Percentiles rank a stretch among this genome's conserved stretches.
Conservation (phyloP, 2,113 vertebrate species). For the Holacanthus passer region DNA sequence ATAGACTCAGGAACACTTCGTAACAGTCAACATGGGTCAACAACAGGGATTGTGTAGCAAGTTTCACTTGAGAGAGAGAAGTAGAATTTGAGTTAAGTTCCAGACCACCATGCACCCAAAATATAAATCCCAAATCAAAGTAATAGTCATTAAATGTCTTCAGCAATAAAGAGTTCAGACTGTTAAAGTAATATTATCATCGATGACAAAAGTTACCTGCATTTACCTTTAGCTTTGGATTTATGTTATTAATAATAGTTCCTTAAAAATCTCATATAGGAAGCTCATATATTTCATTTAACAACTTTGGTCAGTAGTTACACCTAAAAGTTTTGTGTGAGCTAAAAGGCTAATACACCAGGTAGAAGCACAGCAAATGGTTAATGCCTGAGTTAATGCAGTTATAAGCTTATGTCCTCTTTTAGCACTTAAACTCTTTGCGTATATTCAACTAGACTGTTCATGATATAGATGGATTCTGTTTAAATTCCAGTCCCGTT, state of each 20-base stretch:
- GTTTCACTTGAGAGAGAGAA: constrained; percentile 28
- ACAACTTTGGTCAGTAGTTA: not conserved
- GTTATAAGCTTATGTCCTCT: not conserved
- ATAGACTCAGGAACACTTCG: no score
- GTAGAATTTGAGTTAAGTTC: constrained; percentile 10
- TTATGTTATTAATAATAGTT: not conserved
- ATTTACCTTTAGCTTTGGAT: not conserved
- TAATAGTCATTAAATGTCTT: not conserved
- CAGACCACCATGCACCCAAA: not conserved
- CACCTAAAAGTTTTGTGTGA: not conserved
- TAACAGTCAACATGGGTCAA: no score
- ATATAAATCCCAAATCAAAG: not conserved
- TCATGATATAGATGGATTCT: not conserved
- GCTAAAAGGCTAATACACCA: not conserved
- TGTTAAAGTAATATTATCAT: not conserved
- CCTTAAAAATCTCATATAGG: not conserved
- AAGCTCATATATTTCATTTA: not conserved
- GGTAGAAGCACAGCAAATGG: not conserved
- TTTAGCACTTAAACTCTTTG: not conserved
- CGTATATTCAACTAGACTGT: not conserved
- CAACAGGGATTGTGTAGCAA: no score
- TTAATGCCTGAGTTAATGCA: not conserved
- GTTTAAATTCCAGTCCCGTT: not conserved
- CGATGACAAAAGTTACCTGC: not conserved
- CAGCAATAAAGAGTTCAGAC: not conserved